Percentiles rank a stretch among this genome's conserved stretches.
Conservation (phyloP, 2,797 vertebrate species). For the Podarcis lilfordi region DNA sequence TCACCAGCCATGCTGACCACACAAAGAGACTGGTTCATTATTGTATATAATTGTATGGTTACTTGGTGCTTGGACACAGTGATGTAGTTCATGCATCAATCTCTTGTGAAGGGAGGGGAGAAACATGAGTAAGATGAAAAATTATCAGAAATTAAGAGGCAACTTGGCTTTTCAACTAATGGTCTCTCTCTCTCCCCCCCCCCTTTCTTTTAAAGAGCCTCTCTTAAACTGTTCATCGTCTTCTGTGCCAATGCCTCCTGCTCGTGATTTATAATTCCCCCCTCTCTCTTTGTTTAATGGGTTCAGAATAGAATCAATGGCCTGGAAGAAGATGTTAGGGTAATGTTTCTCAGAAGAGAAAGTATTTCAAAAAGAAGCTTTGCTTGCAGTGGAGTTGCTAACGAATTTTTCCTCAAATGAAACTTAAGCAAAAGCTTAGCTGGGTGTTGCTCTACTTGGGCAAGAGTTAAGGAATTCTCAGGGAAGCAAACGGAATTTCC, state of each 20-base stretch:
- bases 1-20: not conserved
- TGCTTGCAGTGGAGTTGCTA: constrained; percentile 26
- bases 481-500: not conserved
- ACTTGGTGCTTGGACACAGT: not conserved
- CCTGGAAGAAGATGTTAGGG: constrained; percentile 57
- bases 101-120: constrained; percentile 22
- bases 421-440: not conserved
- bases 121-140: constrained; percentile 44
- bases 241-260: constrained; percentile 56
- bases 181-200: constrained; percentile 43
- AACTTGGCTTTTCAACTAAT: constrained; percentile 47
- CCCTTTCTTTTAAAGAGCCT: constrained; percentile 29
- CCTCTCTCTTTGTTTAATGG: constrained; percentile 30
- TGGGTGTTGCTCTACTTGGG: not conserved
- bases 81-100: constrained; percentile 50
- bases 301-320: constrained; percentile 62
- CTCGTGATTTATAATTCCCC: constrained; percentile 63
- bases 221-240: constrained; percentile 52
- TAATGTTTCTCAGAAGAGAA: constrained; percentile 61
- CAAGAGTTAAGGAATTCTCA: not conserved
- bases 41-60: not conserved
- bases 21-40: not conserved
- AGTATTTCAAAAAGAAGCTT: constrained; percentile 45
- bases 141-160: constrained; percentile 46
- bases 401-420: not conserved